Evolutionary conservation across 2,888 invertebrate species (phyloP).

Genomic region (Troides helena): DNA sequence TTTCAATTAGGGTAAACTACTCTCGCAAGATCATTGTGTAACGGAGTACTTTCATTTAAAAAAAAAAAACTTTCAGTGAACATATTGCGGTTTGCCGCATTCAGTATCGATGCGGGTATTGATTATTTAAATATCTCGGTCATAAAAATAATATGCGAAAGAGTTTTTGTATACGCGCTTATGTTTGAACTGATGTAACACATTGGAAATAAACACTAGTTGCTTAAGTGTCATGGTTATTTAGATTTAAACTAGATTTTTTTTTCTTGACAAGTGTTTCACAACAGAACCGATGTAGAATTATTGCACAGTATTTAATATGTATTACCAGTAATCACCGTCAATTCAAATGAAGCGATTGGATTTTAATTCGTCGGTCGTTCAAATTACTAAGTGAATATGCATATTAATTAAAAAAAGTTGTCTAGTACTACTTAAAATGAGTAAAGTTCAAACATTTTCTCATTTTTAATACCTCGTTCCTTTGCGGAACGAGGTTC

Average conservation of each 20-base stretch:
- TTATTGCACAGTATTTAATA: not conserved
- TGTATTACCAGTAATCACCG: constrained; percentile 1
- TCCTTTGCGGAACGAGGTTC: no score
- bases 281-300: not conserved
- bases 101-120: not conserved
- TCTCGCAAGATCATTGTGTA: constrained; percentile 11
- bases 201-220: not conserved
- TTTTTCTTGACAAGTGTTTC: not conserved
- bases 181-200: no score
- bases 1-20: constrained; percentile 13
- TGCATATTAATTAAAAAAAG: not conserved
- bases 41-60: constrained; percentile 15
- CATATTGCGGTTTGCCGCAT: not conserved
- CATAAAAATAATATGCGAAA: not conserved
- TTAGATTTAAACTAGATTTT: not conserved
- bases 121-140: not conserved
- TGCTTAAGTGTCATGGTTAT: not conserved
- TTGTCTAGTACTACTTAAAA: not conserved
- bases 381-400: not conserved
- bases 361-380: not conserved
- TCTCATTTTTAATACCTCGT: not conserved
- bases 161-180: no score
- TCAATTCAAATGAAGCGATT: constrained; percentile 3
- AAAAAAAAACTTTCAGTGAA: not conserved
- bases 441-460: not conserved